Conservation (phyloP, 2,888 invertebrate species). For the Pseudococcus jackbeardsleyi region DNA sequence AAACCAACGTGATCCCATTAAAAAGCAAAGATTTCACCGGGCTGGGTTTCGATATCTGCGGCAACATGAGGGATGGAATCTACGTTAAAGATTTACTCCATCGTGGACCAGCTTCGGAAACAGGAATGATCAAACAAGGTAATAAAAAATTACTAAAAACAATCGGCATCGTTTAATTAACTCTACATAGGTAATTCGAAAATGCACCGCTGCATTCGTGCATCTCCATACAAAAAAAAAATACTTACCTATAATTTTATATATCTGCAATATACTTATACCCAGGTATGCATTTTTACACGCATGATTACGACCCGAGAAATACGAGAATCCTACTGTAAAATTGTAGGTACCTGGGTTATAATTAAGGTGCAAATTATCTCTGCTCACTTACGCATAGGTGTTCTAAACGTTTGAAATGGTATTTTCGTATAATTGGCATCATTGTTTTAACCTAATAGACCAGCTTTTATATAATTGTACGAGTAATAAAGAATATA, state of each 20-base stretch:
- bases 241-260: neutral
- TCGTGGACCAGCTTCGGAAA: slow-evolving; percentile 89
- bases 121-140: slow-evolving; percentile 85
- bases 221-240: neutral
- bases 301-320: neutral
- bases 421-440: neutral
- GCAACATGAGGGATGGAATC: slow-evolving; percentile 92
- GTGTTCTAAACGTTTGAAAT: slow-evolving; percentile 35
- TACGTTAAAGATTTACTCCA: slow-evolving; percentile 88
- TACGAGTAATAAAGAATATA: neutral
- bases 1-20: slow-evolving; percentile 78
- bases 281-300: neutral
- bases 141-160: slow-evolving; percentile 64
- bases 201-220: neutral
- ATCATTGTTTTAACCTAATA: neutral
- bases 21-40: slow-evolving; percentile 91
- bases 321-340: neutral
- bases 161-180: neutral
- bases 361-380: neutral
- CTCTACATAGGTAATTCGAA: neutral
- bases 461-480: neutral
- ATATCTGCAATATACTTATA: neutral
- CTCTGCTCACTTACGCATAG: neutral
- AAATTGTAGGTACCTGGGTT: neutral
- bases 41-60: slow-evolving; percentile 87